phyloP scores from a whole-genome alignment of 2,113 vertebrate genomes.

The Hyaena hyaena region DNA sequence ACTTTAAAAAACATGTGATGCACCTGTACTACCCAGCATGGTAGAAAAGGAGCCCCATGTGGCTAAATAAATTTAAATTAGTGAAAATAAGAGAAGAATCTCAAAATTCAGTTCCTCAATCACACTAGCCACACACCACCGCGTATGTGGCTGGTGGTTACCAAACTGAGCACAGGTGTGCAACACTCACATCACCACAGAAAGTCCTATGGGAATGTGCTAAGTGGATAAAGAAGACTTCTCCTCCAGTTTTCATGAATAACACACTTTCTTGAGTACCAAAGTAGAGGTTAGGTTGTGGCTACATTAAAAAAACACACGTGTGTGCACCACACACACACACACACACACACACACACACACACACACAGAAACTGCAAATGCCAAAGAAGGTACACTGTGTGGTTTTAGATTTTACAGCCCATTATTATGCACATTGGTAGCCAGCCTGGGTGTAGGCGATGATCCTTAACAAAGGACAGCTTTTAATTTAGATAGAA shows the following conservation, averaged over 20 bases:
- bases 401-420: background rate
- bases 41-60: background rate
- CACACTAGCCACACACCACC: background rate
- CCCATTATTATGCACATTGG: background rate
- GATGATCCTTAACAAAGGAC: background rate
- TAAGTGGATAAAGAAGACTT: background rate
- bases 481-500: conserved; percentile 77
- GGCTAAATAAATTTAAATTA: background rate
- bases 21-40: background rate
- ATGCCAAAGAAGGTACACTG: background rate
- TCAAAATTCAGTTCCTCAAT: background rate
- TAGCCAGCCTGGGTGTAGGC: background rate
- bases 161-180: background rate
- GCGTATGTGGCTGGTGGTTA: background rate
- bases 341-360: background rate
- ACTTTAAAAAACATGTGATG: background rate
- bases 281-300: background rate
- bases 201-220: background rate
- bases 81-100: conserved; percentile 9
- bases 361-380: background rate
- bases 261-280: background rate
- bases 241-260: background rate
- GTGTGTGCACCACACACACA: background rate
- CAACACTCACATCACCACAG: background rate
- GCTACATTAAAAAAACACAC: background rate